phyloP scores from a whole-genome alignment of 1,140 invertebrate genomes.

The Atta texana region DNA sequence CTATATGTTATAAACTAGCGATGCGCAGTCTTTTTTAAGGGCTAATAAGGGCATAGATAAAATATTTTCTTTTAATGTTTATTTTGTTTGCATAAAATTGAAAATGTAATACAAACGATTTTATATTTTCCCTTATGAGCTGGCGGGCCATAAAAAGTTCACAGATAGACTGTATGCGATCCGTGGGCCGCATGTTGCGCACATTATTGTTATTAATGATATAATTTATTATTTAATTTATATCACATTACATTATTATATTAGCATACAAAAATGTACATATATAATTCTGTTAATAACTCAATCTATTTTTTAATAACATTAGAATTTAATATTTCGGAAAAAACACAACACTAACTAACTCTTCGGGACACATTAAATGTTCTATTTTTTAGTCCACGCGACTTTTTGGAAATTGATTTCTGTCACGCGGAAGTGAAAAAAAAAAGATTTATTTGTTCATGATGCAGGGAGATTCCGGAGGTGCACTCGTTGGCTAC shows the following conservation, averaged over 20 bases:
- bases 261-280: neutral
- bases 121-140: no score
- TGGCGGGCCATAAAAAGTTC: no score
- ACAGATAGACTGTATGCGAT: no score
- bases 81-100: no score
- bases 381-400: neutral
- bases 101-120: no score
- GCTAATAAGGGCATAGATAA: no score
- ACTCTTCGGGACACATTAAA: neutral
- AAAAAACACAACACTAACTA: neutral
- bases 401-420: conserved; percentile 29
- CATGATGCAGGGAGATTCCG: conserved; percentile 88
- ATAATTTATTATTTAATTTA: neutral
- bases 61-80: no score
- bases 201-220: neutral
- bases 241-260: neutral
- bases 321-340: neutral
- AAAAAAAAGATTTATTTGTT: conserved; percentile 46
- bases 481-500: conserved; percentile 88
- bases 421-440: conserved; percentile 41
- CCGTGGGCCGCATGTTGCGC: no score
- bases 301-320: neutral
- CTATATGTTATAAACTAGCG: no score
- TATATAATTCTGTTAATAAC: conserved; percentile 2
- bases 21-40: no score